phyloP scores from a whole-genome alignment of 2,888 invertebrate species.

The Conistra vaccinii region DNA sequence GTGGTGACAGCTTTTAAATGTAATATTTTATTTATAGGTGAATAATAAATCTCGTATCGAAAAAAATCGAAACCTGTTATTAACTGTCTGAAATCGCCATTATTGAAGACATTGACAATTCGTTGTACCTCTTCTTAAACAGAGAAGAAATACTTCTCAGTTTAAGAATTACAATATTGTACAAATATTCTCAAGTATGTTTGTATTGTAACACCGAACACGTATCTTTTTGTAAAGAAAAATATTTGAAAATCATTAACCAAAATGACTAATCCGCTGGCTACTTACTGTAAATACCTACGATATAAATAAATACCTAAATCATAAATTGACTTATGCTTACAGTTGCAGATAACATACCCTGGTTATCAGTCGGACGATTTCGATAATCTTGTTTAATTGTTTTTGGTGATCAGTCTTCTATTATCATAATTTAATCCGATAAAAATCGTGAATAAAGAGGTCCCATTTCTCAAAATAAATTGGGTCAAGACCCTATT shows the following conservation, averaged over 20 bases:
- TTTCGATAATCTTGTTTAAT: conserved; percentile 32
- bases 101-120: background rate
- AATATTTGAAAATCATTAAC: background rate
- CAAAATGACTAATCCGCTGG: background rate
- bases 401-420: conserved; percentile 15
- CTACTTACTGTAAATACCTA: background rate
- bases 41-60: background rate
- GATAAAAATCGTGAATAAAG: background rate
- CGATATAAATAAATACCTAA: background rate
- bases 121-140: background rate
- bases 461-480: background rate
- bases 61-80: too few species aligned
- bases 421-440: background rate
- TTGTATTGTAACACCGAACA: background rate
- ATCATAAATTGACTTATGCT: background rate
- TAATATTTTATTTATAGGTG: conserved; percentile 4
- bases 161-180: background rate
- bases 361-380: conserved; percentile 11
- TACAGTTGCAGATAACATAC: conserved; percentile 3
- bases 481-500: conserved; percentile 26
- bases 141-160: background rate
- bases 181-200: background rate
- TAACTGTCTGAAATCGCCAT: background rate
- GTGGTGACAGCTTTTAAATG: conserved; percentile 25
- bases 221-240: background rate